Percentiles rank a stretch among this genome's conserved stretches.
These are phyloP conservation scores for Dallia pectoralis DNA, from an alignment of 2,797 vertebrate genomes.

Conservation along the genomic window DNA sequence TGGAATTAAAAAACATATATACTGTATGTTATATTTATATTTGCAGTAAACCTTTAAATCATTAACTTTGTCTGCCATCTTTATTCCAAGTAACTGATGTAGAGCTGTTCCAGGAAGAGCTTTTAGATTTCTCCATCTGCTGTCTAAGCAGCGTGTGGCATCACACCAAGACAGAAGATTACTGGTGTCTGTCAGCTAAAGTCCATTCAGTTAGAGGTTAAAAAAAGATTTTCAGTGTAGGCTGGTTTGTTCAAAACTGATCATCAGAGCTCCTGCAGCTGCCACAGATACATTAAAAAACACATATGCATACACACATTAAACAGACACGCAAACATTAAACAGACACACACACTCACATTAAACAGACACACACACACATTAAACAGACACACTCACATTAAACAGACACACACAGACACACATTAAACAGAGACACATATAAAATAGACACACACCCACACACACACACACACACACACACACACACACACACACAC, in stretches of 20 bases:
- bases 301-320: too few relatives aligned
- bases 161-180: not conserved
- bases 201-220: not conserved
- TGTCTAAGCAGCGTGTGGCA: not conserved
- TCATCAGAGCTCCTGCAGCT: not conserved
- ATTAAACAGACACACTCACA: not conserved
- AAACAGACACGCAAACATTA: too few relatives aligned
- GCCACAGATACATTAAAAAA: not conserved
- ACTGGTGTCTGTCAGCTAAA: not conserved
- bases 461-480: too few relatives aligned
- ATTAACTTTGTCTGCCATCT: too few relatives aligned
- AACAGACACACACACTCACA: too few relatives aligned
- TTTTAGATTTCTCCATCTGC: not conserved
- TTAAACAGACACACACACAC: not conserved
- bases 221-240: not conserved
- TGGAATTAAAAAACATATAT: too few relatives aligned
- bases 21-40: too few relatives aligned
- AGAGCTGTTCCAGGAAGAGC: too few relatives aligned
- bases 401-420: constrained; percentile 1
- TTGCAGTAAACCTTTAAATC: too few relatives aligned
- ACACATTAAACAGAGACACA: too few relatives aligned
- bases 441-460: too few relatives aligned
- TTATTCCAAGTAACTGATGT: too few relatives aligned
- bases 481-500: not conserved
- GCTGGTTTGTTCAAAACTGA: not conserved